A percentile compares a stretch with the other conserved stretches of the same genome.
phyloP scores from a whole-genome alignment of 1,140 invertebrate species.

The Penaeus japonicus region DNA sequence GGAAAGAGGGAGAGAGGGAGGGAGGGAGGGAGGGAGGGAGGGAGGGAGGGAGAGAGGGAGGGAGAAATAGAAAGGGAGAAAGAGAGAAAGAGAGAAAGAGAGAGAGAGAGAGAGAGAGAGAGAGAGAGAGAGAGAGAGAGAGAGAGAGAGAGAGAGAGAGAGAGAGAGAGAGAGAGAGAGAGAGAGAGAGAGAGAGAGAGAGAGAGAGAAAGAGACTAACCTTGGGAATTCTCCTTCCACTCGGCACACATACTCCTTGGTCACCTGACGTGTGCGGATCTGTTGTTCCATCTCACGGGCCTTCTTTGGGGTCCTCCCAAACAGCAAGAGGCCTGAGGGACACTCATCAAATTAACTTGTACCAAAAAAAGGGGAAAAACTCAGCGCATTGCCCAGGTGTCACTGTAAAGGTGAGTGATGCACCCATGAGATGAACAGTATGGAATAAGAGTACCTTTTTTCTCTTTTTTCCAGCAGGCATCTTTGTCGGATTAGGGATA shows the following conservation, averaged over 20 bases:
- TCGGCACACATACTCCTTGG: slow-evolving; percentile 96
- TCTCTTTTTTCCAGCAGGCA: no score
- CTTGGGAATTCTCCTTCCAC: slow-evolving; percentile 97
- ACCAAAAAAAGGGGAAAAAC: no score
- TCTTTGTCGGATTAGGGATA: no score
- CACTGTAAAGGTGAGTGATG: no score
- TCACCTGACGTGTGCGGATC: slow-evolving; percentile 87
- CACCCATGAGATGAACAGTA: no score
- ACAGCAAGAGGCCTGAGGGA: slow-evolving; percentile 75
- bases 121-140: neutral
- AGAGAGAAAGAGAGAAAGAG: neutral
- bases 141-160: neutral
- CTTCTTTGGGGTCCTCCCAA: slow-evolving; percentile 91
- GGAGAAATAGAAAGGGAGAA: neutral
- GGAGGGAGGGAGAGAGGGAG: neutral
- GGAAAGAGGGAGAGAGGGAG: neutral
- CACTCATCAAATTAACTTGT: no score
- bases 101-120: slow-evolving; percentile 59
- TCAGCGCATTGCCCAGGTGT: no score
- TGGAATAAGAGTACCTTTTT: no score
- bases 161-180: neutral
- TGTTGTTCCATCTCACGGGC: slow-evolving; percentile 93
- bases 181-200: neutral
- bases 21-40: no score
- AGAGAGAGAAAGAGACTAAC: slow-evolving; percentile 71